Evolutionary conservation across 2,797 vertebrate genomes (phyloP).

Genomic region (Eulemur mongoz): DNA sequence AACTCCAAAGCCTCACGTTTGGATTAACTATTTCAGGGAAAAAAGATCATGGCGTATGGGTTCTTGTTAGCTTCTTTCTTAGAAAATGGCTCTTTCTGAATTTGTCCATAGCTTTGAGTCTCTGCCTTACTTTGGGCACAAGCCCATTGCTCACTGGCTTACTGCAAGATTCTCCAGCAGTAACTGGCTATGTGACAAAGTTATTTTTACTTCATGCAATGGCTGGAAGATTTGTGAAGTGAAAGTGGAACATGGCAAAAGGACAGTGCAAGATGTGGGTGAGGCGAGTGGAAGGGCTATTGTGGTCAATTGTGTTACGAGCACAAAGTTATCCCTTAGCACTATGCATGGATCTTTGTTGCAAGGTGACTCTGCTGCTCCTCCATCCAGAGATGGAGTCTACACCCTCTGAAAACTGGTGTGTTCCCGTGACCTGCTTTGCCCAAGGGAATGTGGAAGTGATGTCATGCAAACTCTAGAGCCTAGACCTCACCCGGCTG

Average conservation of each 20-base stretch:
- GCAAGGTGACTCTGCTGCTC: neutral
- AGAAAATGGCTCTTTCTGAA: neutral
- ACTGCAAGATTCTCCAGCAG: neutral
- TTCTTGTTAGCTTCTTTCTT: neutral
- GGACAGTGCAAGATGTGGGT: too few relatives aligned
- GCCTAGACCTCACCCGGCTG: neutral
- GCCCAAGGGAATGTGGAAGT: neutral
- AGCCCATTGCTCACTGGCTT: neutral
- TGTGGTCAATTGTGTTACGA: neutral
- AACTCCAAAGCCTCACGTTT: neutral
- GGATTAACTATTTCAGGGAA: neutral
- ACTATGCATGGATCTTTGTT: neutral
- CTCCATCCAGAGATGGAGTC: neutral
- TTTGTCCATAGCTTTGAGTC: neutral
- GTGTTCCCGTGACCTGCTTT: neutral
- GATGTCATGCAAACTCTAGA: accelerated
- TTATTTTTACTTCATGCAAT: neutral
- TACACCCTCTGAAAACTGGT: neutral
- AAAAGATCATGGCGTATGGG: neutral
- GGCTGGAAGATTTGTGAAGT: neutral
- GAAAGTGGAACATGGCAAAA: neutral
- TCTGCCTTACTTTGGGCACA: neutral
- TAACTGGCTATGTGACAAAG: neutral
- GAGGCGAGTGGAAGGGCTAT: neutral
- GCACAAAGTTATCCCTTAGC: neutral